Evolutionary conservation across 1,140 invertebrate genomes (phyloP).

Genomic region (Phenacoccus solenopsis): DNA sequence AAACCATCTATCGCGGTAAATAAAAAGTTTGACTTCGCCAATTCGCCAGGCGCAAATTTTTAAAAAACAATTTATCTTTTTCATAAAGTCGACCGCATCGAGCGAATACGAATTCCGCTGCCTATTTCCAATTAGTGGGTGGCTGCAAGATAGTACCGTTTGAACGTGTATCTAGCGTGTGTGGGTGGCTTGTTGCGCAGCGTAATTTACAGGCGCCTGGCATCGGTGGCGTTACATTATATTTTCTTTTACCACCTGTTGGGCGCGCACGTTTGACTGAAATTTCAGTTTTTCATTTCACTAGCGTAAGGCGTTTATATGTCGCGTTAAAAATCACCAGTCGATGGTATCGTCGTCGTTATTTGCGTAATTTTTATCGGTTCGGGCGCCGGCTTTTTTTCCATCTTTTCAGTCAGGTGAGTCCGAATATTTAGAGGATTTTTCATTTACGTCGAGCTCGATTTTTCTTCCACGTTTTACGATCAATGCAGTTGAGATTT

Average conservation of each 20-base stretch:
- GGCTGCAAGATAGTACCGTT: neutral
- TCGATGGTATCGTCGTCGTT: neutral
- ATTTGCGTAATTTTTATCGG: neutral
- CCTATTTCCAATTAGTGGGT: conserved; percentile 13
- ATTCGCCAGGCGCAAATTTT: neutral
- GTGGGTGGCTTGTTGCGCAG: conserved; percentile 16
- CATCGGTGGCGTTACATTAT: conserved; percentile 14
- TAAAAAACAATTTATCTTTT: neutral
- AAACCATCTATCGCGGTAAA: too few relatives aligned
- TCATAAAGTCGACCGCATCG: neutral
- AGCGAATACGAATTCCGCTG: neutral
- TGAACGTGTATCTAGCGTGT: neutral
- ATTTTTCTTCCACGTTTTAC: too few relatives aligned
- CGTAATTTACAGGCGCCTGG: conserved; percentile 12
- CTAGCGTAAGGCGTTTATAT: neutral
- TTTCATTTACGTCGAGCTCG: too few relatives aligned
- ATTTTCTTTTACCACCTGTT: conserved; percentile 16
- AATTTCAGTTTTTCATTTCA: conserved; percentile 11
- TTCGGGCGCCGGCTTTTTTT: neutral
- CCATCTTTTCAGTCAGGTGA: too few relatives aligned
- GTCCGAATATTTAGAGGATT: too few relatives aligned
- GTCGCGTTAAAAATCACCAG: conserved; percentile 9
- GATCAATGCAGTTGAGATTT: too few relatives aligned
- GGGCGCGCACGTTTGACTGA: conserved; percentile 8
- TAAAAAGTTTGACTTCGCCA: too few relatives aligned